Percentiles rank a stretch among this genome's conserved stretches.
Evolutionary conservation across 2,888 invertebrate genomes (phyloP).

Genomic region (Cremastinae sp.): DNA sequence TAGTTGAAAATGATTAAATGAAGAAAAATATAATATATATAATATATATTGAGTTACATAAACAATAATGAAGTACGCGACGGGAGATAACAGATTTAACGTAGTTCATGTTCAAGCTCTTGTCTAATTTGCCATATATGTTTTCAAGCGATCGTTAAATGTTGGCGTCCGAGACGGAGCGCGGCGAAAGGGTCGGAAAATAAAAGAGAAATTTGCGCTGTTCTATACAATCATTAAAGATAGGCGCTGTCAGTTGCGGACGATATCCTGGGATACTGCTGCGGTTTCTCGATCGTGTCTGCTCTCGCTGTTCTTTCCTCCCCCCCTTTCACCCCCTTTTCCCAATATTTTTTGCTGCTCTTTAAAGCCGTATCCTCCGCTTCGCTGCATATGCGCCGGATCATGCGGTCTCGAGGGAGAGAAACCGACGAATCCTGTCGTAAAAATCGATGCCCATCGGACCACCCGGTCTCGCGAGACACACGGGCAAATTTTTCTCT

Average conservation of each 20-base stretch:
- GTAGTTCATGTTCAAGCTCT: constrained; percentile 29
- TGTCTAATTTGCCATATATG: constrained; percentile 45
- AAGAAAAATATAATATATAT: too few relatives aligned
- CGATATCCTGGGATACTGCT: constrained; percentile 33
- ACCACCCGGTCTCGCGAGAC: constrained; percentile 49
- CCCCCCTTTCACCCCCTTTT: constrained; percentile 14
- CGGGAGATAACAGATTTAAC: too few relatives aligned
- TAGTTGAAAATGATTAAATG: too few relatives aligned
- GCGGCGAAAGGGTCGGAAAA: constrained; percentile 3
- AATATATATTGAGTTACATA: constrained; percentile 31
- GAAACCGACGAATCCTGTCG: constrained; percentile 52
- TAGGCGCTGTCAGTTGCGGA: constrained; percentile 51
- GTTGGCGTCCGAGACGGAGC: constrained; percentile 19
- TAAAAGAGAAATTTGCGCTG: constrained; percentile 19
- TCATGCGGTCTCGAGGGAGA: constrained; percentile 45
- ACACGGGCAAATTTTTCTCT: too few relatives aligned
- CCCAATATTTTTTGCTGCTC: too few relatives aligned
- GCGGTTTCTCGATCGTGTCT: constrained; percentile 46
- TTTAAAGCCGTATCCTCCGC: too few relatives aligned
- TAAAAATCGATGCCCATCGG: constrained; percentile 59
- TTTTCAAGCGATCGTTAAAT: constrained; percentile 52
- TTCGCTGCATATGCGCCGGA: constrained; percentile 21
- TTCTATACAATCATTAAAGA: constrained; percentile 56
- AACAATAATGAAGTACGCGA: constrained; percentile 5
- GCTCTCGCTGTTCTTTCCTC: neutral